Evolutionary conservation across 2,797 vertebrate species (phyloP).

Genomic region (Lycodopsis pacificus): DNA sequence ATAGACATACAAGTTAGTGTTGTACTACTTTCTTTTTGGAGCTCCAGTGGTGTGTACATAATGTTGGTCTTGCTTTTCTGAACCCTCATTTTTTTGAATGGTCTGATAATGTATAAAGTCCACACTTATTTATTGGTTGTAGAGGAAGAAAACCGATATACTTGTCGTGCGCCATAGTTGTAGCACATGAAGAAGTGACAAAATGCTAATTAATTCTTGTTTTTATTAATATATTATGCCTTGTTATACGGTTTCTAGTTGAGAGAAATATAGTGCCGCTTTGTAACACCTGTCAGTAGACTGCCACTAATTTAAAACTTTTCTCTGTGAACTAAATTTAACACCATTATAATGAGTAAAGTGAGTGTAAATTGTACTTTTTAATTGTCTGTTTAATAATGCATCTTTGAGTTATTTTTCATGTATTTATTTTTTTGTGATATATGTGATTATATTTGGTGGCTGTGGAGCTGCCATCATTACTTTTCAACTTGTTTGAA

Average conservation of each 20-base stretch:
- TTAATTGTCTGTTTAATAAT: background rate
- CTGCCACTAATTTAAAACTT: background rate
- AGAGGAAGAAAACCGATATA: background rate
- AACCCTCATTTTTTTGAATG: background rate
- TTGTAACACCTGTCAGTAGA: constrained; percentile 16
- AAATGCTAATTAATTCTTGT: background rate
- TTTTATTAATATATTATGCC: background rate
- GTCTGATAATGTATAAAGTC: background rate
- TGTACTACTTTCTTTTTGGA: background rate
- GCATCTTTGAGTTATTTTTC: background rate
- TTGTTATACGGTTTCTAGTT: background rate
- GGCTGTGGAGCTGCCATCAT: background rate
- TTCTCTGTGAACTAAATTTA: constrained; percentile 1
- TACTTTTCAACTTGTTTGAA: constrained; percentile 3
- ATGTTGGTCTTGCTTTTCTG: background rate
- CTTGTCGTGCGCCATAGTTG: background rate
- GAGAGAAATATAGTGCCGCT: background rate
- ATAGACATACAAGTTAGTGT: background rate
- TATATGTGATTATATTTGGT: background rate
- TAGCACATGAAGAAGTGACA: background rate
- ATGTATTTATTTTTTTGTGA: background rate
- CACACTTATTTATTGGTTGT: background rate
- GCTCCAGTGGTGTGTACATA: background rate
- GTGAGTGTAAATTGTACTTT: background rate
- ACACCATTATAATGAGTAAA: background rate